Percentiles rank a stretch among this genome's conserved stretches.
Evolutionary conservation across 2,888 invertebrate genomes (phyloP).

Genomic region (Nebria brevicollis): DNA sequence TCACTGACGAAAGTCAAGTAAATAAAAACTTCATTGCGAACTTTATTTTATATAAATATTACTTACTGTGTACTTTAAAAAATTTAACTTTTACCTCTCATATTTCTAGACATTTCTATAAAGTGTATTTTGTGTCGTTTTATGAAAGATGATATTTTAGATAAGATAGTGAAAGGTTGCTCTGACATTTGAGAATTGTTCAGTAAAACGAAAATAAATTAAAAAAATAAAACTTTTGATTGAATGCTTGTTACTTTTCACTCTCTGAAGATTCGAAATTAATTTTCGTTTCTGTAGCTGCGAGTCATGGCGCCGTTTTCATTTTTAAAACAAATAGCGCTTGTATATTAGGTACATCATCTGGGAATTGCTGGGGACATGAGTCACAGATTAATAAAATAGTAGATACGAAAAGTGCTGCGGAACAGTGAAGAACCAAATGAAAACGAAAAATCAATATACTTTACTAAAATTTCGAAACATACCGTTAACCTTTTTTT

Average conservation of each 20-base stretch:
- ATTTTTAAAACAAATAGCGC: background rate
- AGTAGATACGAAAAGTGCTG: background rate
- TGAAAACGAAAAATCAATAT: background rate
- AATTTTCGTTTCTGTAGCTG: background rate
- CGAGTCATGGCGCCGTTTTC: background rate
- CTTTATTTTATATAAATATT: background rate
- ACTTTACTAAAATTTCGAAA: too few relatives aligned
- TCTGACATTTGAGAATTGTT: background rate
- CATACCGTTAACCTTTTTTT: too few relatives aligned
- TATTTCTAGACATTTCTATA: too few relatives aligned
- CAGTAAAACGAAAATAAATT: too few relatives aligned
- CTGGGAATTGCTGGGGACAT: background rate
- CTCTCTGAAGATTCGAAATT: background rate
- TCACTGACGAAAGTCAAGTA: too few relatives aligned
- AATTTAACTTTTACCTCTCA: too few relatives aligned
- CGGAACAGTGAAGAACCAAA: background rate
- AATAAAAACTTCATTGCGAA: too few relatives aligned
- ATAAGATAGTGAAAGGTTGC: too few relatives aligned
- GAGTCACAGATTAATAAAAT: background rate
- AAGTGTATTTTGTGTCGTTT: too few relatives aligned
- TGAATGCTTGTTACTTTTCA: constrained; percentile 2
- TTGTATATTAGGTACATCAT: background rate
- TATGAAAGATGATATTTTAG: too few relatives aligned
- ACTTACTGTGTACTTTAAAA: too few relatives aligned
- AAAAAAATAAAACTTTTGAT: background rate